Conservation (phyloP, 2,888 invertebrate genomes). For the Argyresthia goedartella region DNA sequence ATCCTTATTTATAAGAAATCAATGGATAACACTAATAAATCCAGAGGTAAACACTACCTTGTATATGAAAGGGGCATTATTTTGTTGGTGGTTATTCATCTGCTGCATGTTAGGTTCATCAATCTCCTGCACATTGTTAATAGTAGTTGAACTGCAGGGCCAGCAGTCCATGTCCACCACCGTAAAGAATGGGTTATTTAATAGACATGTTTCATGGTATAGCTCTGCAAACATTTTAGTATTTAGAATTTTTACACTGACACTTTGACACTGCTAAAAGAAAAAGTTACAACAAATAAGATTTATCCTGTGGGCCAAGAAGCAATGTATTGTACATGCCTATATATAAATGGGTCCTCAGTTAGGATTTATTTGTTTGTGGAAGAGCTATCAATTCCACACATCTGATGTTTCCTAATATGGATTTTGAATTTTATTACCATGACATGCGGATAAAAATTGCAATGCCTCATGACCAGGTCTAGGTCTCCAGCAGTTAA, state of each 20-base stretch:
- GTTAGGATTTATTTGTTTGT: neutral
- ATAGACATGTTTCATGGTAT: constrained; percentile 87
- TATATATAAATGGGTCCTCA: neutral
- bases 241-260: neutral
- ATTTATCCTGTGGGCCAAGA: too few relatives aligned
- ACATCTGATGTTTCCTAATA: too few relatives aligned
- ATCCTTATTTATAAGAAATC: too few relatives aligned
- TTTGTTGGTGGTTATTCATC: constrained; percentile 34
- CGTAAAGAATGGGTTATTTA: constrained; percentile 87
- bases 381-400: too few relatives aligned
- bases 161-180: constrained; percentile 88
- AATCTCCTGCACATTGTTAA: constrained; percentile 77
- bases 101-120: constrained; percentile 45
- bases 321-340: neutral
- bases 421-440: too few relatives aligned
- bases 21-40: too few relatives aligned
- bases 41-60: constrained; percentile 37
- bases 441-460: too few relatives aligned
- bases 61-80: constrained; percentile 66
- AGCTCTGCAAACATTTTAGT: constrained; percentile 67
- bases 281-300: too few relatives aligned
- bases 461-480: too few relatives aligned
- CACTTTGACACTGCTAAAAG: too few relatives aligned
- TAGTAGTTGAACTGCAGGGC: constrained; percentile 76
- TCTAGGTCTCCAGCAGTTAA: too few relatives aligned